A percentile compares a stretch with the other conserved stretches of the same genome.
Evolutionary conservation across 37 sponge, comb jelly and placozoan species (phyloP).

Genomic region (Halichondria panicea): DNA sequence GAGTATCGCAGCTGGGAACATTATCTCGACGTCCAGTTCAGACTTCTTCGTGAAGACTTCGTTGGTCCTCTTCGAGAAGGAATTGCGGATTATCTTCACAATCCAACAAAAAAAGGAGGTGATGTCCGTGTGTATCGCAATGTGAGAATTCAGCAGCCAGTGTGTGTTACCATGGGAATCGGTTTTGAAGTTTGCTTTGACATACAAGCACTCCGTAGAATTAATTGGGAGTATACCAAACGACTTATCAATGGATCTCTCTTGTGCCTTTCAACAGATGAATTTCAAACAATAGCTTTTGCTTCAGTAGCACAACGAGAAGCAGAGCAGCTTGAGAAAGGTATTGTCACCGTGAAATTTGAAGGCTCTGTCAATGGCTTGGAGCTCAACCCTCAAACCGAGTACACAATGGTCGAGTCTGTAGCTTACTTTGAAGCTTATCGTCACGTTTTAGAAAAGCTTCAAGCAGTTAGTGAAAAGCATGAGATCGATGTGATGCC

Average conservation of each 20-base stretch:
- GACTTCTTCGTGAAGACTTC: slow-evolving; percentile 88
- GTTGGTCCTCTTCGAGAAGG: slow-evolving; percentile 77
- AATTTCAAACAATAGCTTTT: slow-evolving; percentile 52
- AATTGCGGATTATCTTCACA: slow-evolving; percentile 13
- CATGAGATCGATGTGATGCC: slow-evolving; percentile 44
- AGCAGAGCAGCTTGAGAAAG: slow-evolving; percentile 41
- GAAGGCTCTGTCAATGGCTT: slow-evolving; percentile 53
- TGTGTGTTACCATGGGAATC: slow-evolving; percentile 60
- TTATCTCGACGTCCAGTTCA: slow-evolving; percentile 80
- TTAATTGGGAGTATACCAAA: slow-evolving; percentile 80
- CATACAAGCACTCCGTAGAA: slow-evolving; percentile 16
- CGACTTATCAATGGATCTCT: slow-evolving; percentile 86
- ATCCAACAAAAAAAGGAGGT: neutral
- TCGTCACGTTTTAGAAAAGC: slow-evolving; percentile 63
- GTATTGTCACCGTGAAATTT: slow-evolving; percentile 63
- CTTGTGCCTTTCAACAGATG: slow-evolving; percentile 73
- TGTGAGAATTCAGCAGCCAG: slow-evolving; percentile 57
- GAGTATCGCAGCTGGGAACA: slow-evolving; percentile 66
- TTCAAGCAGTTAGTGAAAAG: slow-evolving; percentile 34
- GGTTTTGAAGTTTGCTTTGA: slow-evolving; percentile 73
- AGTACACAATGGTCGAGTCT: slow-evolving; percentile 70
- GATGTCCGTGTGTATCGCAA: slow-evolving; percentile 59
- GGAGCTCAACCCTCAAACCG: slow-evolving; percentile 23
- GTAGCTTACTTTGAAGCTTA: slow-evolving; percentile 92
- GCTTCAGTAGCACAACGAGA: slow-evolving; percentile 71